Conservation (phyloP, 1,140 invertebrate species). For the Ceratosolen fusciceps region DNA sequence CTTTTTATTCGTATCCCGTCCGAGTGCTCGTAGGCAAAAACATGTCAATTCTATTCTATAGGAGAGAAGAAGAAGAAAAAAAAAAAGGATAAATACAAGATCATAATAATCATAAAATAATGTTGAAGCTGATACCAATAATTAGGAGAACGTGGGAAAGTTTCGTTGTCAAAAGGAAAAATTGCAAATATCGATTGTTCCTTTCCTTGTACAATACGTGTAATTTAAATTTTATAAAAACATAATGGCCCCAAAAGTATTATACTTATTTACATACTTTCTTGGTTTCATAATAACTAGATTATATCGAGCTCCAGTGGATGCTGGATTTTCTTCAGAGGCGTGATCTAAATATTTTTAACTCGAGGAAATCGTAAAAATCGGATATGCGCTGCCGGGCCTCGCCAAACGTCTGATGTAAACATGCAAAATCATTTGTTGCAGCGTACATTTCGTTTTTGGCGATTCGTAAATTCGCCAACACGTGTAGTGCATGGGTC, state of each 20-base stretch:
- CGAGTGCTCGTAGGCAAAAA: conserved; percentile 7
- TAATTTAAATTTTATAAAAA: conserved; percentile 26
- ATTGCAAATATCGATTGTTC: conserved; percentile 15
- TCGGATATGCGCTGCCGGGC: too few relatives aligned
- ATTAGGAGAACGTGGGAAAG: conserved; percentile 27
- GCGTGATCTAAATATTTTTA: too few relatives aligned
- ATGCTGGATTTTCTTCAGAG: too few relatives aligned
- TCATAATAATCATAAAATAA: conserved; percentile 22
- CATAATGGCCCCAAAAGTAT: neutral
- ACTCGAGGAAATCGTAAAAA: too few relatives aligned
- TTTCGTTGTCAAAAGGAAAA: neutral
- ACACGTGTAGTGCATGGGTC: too few relatives aligned
- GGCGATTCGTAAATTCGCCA: too few relatives aligned
- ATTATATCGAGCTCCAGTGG: too few relatives aligned
- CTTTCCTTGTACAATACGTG: neutral
- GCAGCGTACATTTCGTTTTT: too few relatives aligned
- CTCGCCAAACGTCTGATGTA: too few relatives aligned
- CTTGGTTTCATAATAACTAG: neutral
- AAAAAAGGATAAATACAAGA: too few relatives aligned
- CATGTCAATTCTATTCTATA: neutral
- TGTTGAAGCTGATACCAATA: neutral
- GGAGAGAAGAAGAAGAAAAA: neutral
- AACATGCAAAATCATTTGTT: too few relatives aligned
- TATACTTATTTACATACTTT: conserved; percentile 1
- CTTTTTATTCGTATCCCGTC: neutral